Evolutionary conservation across 2,113 vertebrate species (phyloP), one percentile per base, ranked within the genome.

Genomic region (Microcebus ravelobensis): DNA sequence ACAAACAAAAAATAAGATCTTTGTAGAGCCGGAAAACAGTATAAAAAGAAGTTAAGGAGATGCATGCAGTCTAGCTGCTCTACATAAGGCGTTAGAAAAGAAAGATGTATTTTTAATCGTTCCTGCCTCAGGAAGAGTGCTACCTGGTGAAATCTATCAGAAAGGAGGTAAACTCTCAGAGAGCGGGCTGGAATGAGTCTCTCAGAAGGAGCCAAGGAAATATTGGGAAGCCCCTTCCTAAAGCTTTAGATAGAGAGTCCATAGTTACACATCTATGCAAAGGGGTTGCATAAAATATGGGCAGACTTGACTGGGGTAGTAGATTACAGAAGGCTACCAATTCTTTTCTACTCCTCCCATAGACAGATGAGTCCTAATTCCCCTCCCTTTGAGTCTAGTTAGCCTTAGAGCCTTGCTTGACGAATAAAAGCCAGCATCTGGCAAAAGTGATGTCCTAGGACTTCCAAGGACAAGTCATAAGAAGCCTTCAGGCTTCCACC

Each of bases 121-220:
- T 67, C 96, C 55, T 89, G 39, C 39, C 27, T 65, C 45, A 91
- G 70, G 89, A 94, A 85, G 55, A 90, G 8, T 9, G 5, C 11
- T 61, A 18, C n/a, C 34, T 31, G 48, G 7, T 52, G 57, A 95
- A 90, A 81, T 77, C 45, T 76, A 85, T 68, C 48, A 84, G 14
- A 45, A 84, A 25, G 39, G 5, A 55, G 52, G 27, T 42, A 86
- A 89, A 77, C 20, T 86, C 25, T 79, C 55, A 76, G 31, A 77
- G 3, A 87, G 18, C 4, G 48, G 39, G 45, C 76, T 87, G 63
- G 20, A 84, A 55, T n/a, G 29, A 52, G 23, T 17, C 80, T 59
- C 89, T 94, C 42, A 17, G 61, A 36, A 50, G 17, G n/a, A 95
- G 15, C n/a, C 80, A 80, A 42, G 77, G 50, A 92, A 94, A 92